Percentiles rank a stretch among this genome's conserved stretches.
Conservation (phyloP, 2,888 invertebrate species). For the Troides aeacus region DNA sequence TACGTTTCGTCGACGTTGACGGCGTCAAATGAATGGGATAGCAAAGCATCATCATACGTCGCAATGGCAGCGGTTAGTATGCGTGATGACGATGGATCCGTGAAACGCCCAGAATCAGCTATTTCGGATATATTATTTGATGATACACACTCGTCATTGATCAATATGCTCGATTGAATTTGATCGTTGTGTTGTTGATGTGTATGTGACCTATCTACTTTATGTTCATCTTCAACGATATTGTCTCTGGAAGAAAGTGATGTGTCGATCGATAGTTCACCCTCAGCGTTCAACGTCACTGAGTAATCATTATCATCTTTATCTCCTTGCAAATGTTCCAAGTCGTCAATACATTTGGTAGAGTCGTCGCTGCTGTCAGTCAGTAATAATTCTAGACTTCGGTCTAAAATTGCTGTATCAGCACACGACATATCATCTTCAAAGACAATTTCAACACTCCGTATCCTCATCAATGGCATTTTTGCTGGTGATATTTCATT, state of each 20-base stretch:
- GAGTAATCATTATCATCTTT: constrained; percentile 54
- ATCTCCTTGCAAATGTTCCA: constrained; percentile 56
- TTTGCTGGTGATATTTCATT: constrained; percentile 69
- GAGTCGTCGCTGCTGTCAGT: constrained; percentile 72
- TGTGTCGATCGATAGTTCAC: constrained; percentile 66
- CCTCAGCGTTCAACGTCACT: constrained; percentile 67
- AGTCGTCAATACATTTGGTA: constrained; percentile 69
- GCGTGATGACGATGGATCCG: constrained; percentile 67
- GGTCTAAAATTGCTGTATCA: constrained; percentile 61
- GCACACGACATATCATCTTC: constrained; percentile 74
- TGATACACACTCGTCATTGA: constrained; percentile 50
- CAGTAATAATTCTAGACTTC: constrained; percentile 58
- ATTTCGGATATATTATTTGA: constrained; percentile 64
- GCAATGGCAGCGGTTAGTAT: constrained; percentile 53
- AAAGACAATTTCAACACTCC: constrained; percentile 74
- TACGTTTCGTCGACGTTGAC: constrained; percentile 55
- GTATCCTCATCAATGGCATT: constrained; percentile 72
- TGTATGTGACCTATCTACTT: constrained; percentile 27
- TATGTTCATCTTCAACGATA: constrained; percentile 17
- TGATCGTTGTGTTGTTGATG: constrained; percentile 27
- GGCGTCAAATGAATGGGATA: constrained; percentile 62
- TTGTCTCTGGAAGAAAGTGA: constrained; percentile 52
- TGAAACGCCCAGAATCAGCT: constrained; percentile 68
- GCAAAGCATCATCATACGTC: constrained; percentile 64
- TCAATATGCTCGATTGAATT: constrained; percentile 44